phyloP scores from a whole-genome alignment of 2,888 invertebrate genomes.

The Glyphotaelius pellucidus region DNA sequence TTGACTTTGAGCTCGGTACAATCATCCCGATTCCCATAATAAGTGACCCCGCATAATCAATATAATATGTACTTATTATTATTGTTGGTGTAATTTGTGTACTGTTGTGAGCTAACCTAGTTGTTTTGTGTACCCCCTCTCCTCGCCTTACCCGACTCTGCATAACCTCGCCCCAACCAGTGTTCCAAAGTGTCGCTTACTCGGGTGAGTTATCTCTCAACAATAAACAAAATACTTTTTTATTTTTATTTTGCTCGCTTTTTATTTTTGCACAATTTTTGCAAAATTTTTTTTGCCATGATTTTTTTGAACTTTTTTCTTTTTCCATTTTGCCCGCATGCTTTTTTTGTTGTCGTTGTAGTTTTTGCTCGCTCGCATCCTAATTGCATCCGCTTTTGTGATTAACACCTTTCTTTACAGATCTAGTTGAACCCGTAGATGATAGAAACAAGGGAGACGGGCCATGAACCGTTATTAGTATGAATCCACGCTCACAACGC shows the following conservation, averaged over 20 bases:
- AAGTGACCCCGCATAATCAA: slow-evolving; percentile 23
- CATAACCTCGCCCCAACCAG: slow-evolving; percentile 73
- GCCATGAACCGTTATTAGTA: not conserved
- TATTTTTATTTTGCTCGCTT: not conserved
- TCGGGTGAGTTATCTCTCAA: slow-evolving; percentile 85
- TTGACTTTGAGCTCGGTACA: slow-evolving; percentile 3
- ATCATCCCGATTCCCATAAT: not conserved
- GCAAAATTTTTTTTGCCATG: not conserved
- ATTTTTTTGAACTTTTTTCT: slow-evolving; percentile 19
- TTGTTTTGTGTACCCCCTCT: slow-evolving; percentile 70
- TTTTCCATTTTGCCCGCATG: slow-evolving; percentile 30
- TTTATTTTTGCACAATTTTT: slow-evolving; percentile 11
- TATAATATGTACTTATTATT: slow-evolving; percentile 24
- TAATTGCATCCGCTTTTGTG: slow-evolving; percentile 15
- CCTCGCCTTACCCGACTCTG: slow-evolving; percentile 56
- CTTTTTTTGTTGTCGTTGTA: not conserved
- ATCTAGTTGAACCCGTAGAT: not conserved
- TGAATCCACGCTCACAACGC: no score
- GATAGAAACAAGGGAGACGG: not conserved
- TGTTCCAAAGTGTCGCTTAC: slow-evolving; percentile 97
- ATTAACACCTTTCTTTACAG: not conserved
- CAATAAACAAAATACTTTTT: slow-evolving; percentile 33
- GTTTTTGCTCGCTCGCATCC: slow-evolving; percentile 13
- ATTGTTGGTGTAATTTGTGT: slow-evolving; percentile 45
- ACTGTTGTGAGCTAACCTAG: slow-evolving; percentile 62